Evolutionary conservation across 2,888 invertebrate genomes (phyloP).

Genomic region (Isoperla grammatica): DNA sequence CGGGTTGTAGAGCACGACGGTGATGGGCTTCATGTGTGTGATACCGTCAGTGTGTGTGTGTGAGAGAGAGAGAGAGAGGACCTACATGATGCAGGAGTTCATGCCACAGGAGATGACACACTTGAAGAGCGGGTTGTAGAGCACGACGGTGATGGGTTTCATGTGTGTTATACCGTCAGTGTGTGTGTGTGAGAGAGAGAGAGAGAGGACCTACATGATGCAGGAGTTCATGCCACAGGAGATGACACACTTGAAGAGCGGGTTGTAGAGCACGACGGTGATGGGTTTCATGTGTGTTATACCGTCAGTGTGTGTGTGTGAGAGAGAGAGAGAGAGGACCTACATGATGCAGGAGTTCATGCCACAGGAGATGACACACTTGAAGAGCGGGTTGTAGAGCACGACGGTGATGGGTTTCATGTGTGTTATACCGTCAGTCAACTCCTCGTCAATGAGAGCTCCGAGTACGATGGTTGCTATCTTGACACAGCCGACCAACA

Average conservation of each 20-base stretch:
- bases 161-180: conserved; percentile 69
- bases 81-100: too few species aligned
- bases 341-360: background rate
- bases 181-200: too few species aligned
- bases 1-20: conserved; percentile 68
- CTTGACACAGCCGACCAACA: conserved; percentile 59
- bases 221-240: background rate
- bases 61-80: too few species aligned
- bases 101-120: too few species aligned
- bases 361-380: conserved; percentile 35
- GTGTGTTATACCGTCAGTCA: conserved; percentile 69
- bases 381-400: conserved; percentile 70
- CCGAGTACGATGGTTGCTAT: conserved; percentile 60
- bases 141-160: conserved; percentile 60
- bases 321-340: too few species aligned
- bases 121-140: conserved; percentile 76
- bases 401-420: conserved; percentile 61
- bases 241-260: conserved; percentile 53
- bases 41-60: conserved; percentile 70
- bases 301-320: too few species aligned
- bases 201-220: background rate
- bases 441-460: conserved; percentile 53
- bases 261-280: conserved; percentile 69
- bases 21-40: conserved; percentile 62
- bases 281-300: conserved; percentile 63